Percentiles rank a stretch among this genome's conserved stretches.
These are phyloP conservation scores for Pipistrellus kuhlii DNA, from an alignment of 2,797 vertebrate species.

Conservation along the genomic window DNA sequence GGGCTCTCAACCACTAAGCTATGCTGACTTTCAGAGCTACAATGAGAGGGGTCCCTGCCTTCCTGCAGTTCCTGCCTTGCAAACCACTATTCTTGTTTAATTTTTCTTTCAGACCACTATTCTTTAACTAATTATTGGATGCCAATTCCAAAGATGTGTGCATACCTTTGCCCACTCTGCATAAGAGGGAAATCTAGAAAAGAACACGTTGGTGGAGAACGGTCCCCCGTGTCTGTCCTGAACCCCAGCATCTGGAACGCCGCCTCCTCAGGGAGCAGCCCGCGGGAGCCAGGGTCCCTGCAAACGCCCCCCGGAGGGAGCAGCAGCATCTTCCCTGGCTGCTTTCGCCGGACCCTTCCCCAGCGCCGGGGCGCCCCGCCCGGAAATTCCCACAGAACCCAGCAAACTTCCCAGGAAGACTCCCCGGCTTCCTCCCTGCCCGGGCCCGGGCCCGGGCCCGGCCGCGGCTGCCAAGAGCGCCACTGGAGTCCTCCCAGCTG, in stretches of 20 bases:
- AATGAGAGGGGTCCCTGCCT: neutral
- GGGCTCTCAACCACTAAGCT: neutral
- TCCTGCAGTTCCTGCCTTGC: neutral
- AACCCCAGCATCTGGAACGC: neutral
- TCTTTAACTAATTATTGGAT: neutral
- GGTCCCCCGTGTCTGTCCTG: neutral
- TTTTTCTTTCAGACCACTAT: neutral
- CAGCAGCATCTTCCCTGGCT: neutral
- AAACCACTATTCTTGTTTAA: neutral
- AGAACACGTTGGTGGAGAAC: neutral
- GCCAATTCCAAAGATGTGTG: neutral
- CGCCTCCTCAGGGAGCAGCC: neutral
- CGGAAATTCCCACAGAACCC: constrained; percentile 82
- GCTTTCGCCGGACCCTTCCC: constrained; percentile 37
- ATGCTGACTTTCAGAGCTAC: neutral
- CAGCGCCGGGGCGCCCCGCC: constrained; percentile 57
- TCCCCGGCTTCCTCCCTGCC: constrained; percentile 71
- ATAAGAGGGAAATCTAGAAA: neutral
- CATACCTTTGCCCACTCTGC: neutral
- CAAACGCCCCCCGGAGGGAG: neutral
- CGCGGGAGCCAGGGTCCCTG: neutral
- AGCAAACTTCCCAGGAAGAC: constrained; percentile 83
- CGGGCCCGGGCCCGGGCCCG: neutral
- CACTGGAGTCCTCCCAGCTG: constrained; percentile 75
- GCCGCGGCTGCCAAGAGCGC: constrained; percentile 71